Base-by-base conservation (phyloP, 2,113 vertebrate species). In the Chinchilla lanigera region DNA sequence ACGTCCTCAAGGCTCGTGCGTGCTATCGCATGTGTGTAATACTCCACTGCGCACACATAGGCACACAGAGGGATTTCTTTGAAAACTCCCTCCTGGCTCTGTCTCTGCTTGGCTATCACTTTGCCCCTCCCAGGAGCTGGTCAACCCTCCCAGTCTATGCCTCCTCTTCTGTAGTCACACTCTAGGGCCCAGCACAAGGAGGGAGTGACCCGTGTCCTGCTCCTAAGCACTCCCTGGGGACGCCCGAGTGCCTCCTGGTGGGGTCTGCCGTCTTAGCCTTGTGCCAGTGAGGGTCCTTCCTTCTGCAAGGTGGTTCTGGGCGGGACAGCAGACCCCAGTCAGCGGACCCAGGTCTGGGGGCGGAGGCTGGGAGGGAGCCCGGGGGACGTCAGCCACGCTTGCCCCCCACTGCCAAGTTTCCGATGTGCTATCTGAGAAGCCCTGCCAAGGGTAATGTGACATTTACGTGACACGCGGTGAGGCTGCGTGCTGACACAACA, bases 391-490 rank as follows among this genome's bases (percentile, higher is more conserved):
- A 54, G n/a, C 44, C 60, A 89, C n/a, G 61, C 84, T 75, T 7
- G 44, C 50, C 38, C 56, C 26, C 35, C 0, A 3, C 8, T 17
- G 95, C 94, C 92, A 93, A 97, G 96, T 96, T 97, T 93, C 95
- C 24, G 2, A 78, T 1, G 63, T 6, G 75, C 86, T 94, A 54
- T n/a, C 61, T 38, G 88, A 92, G 94, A 60, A 77, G 86, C 38
- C 20, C 78, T 86, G 85, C 90, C 96, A 89, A 94, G 96, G 75
- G 92, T 71, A 96, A 97, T 95, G 96, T 97, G 96, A 97, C 98
- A 96, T 96, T 81, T 97, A 85, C 81, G 87, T 89, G 96, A 97
- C 85, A 93, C 92, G 94, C 1, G 78, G 61, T 41, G 61, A 89
- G 96, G 95, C 82, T 81, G 89, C 85, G 0, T 6, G 4, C 86